Base-by-base conservation (phyloP, 2,888 invertebrate genomes). In the Meganola albula region DNA sequence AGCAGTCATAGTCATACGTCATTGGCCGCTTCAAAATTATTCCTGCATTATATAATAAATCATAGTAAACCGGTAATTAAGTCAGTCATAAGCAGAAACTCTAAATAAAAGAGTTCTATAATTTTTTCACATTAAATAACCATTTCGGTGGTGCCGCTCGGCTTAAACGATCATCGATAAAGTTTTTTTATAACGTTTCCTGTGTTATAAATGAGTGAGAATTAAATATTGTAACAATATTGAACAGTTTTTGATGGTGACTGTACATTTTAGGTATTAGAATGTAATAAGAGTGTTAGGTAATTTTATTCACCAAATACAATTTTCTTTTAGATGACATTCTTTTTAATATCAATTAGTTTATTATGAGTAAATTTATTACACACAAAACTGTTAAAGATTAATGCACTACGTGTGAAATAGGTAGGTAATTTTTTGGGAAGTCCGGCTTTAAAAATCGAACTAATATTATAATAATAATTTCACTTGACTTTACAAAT, bases 21-120 rank as follows among this genome's bases (percentile, higher is more conserved):
- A 80, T 79, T 74, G 78, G 67, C 67, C 47, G 72, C 63, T 71
- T 78, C 63, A 66, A 78, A 82, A 80, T 77, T 75, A 80, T 83
- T 79, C 80, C 73, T 58, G 64, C 72, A 74, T 82, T 78, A 77
- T 71, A 77, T 69, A 77, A 84, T 85, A 85, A 85, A 85, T 85
- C 84, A 85, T 84, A 78, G 79, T 80, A 75, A 78, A 74, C 83
- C 75, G 60, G 83, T 84, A 85, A 85, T 85, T 85, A 85, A 83
- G 78, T 79, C 79, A 78, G 77, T 82, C 79, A 79, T 74, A 80
- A 73, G 78, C 78, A 75, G 75, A 79, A 76, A 76, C 63, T 67
- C 54, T 55, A 61, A 74, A 71, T 74, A 75, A 76, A 79, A 75
- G 69, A 74, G 74, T 77, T 77, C 58, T 73, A 68, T 70, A 76